Conservation (phyloP, 2,888 invertebrate species). For the Agrotis ipsilon region DNA sequence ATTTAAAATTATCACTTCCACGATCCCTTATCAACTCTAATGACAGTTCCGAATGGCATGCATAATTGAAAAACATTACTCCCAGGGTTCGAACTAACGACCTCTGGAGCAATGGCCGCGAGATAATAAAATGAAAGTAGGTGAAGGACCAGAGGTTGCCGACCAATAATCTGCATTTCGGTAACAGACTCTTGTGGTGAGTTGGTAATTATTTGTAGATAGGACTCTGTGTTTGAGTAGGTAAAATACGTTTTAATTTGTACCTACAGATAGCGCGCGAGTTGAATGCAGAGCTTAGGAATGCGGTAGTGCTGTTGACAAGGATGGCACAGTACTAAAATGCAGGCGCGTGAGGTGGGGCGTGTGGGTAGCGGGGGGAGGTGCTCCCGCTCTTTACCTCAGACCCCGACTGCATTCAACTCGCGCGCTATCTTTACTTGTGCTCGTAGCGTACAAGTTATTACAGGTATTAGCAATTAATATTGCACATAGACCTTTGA, state of each 20-base stretch:
- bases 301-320: too few species aligned
- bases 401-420: too few species aligned
- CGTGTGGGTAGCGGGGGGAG: too few species aligned
- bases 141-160: conserved; percentile 48
- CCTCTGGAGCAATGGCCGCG: conserved; percentile 33
- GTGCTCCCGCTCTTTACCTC: too few species aligned
- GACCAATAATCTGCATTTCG: conserved; percentile 67
- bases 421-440: too few species aligned
- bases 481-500: too few species aligned
- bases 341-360: too few species aligned
- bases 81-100: conserved; percentile 57
- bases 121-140: conserved; percentile 60
- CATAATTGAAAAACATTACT: conserved; percentile 59
- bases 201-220: conserved; percentile 28
- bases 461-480: too few species aligned
- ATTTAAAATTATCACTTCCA: conserved; percentile 35
- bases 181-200: conserved; percentile 54
- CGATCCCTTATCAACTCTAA: conserved; percentile 40
- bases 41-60: conserved; percentile 53
- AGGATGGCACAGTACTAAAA: too few species aligned
- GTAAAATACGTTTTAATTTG: neutral
- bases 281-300: too few species aligned
- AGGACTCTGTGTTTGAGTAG: conserved; percentile 6
- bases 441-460: too few species aligned
- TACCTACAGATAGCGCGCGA: too few species aligned